Base-by-base conservation (phyloP, 2,888 invertebrate genomes). In the Melanostoma scalare region DNA sequence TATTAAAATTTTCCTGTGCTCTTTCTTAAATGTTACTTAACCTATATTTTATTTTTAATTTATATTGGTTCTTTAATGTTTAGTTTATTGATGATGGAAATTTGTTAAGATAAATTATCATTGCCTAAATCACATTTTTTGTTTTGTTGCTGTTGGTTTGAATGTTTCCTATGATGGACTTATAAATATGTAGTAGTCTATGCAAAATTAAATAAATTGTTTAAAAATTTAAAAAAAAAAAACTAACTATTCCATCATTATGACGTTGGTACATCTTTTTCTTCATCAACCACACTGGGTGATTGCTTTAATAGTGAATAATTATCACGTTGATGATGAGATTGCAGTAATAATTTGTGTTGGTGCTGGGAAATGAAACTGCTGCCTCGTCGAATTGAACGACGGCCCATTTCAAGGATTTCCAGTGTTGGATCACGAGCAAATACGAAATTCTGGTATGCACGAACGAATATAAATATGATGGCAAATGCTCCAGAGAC, bases 341-440 rank as follows among this genome's bases (percentile, higher is more conserved):
- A 33, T 35, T 77, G 84, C 63, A 89, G 38, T 35, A 90, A 20
- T 20, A 20, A 69, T 55, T 89, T 90, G 58, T 90, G 91, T 84
- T 91, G 91, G 77, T 91, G 91, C 9, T 90, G 90, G 20, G 88
- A 77, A 52, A 91, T 89, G 68, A 91, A 91, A 79, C 89, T 91
- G 86, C 91, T 91, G 10, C 95, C 94, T 10, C 95, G 92, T 60
- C 95, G 91, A 10, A 96, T 90, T 0, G 95, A 95, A 63, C 94
- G 94, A 87, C 94, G 93, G 0, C 96, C 96, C 79, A 96, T 92
- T 88, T 96, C 96, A 6, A 96, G 93, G 35, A 96, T 95, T 89
- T 96, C 95, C 42, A 94, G 92, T 0, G 94, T 94, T 56, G 91
- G 91, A 87, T 94, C 94, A 38, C 93, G 92, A 4, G 94, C 93